These are phyloP conservation scores for Steinernema hermaphroditum DNA, from an alignment of 2,888 invertebrate species.

Conservation along the genomic window DNA sequence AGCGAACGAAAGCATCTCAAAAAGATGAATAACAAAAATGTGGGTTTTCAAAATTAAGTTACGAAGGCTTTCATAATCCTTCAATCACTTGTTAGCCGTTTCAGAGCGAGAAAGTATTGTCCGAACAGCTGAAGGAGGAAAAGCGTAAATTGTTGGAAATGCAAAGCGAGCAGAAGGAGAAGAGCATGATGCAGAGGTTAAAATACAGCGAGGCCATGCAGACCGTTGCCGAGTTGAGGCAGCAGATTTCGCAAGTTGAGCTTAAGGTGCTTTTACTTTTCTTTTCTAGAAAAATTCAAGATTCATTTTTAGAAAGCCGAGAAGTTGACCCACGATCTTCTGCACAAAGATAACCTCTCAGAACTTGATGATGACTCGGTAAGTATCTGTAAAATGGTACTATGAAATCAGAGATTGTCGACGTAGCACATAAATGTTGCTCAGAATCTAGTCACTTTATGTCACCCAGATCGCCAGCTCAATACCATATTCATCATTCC, in stretches of 20 bases:
- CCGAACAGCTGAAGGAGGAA: constrained; percentile 86
- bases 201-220: constrained; percentile 92
- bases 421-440: no score
- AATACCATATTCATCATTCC: constrained; percentile 33
- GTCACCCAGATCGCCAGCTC: no score
- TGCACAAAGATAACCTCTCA: constrained; percentile 58
- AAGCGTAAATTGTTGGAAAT: constrained; percentile 80
- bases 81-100: no score
- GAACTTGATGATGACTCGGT: constrained; percentile 62
- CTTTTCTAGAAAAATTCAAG: constrained; percentile 14
- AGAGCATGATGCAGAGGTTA: constrained; percentile 74
- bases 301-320: constrained; percentile 57
- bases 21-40: no score
- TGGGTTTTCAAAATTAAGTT: no score
- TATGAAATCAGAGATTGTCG: not conserved
- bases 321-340: constrained; percentile 61
- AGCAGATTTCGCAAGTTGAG: constrained; percentile 89
- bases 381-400: constrained; percentile 26
- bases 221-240: constrained; percentile 86
- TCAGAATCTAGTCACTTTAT: no score
- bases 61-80: no score
- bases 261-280: constrained; percentile 74
- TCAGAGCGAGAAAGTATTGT: constrained; percentile 66
- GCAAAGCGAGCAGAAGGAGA: constrained; percentile 71
- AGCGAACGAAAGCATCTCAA: no score